Evolutionary conservation across 2,113 vertebrate genomes (phyloP).

Genomic region (Oreochromis tanganicae): DNA sequence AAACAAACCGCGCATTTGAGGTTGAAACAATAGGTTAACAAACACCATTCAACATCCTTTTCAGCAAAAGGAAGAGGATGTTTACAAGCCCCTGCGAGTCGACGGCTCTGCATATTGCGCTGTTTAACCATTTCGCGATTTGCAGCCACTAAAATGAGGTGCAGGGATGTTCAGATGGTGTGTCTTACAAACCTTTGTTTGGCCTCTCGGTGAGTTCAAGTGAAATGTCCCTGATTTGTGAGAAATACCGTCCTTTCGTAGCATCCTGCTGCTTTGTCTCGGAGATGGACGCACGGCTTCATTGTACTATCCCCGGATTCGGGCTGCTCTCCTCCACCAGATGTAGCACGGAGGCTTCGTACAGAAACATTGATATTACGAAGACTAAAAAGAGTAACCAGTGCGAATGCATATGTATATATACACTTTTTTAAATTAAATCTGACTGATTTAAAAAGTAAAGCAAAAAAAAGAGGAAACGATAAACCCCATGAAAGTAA

Average conservation of each 20-base stretch:
- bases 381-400: not conserved
- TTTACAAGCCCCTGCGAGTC: not conserved
- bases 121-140: not conserved
- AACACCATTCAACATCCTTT: not conserved
- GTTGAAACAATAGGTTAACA: not conserved
- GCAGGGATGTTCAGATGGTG: not conserved
- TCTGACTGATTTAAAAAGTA: not conserved
- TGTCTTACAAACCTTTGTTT: conserved; percentile 45
- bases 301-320: conserved; percentile 39
- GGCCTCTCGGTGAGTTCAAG: not conserved
- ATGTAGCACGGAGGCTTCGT: not conserved
- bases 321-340: conserved; percentile 14
- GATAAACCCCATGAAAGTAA: not conserved
- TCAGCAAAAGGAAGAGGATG: not conserved
- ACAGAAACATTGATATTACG: not conserved
- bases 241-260: conserved; percentile 11
- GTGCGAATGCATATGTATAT: not conserved
- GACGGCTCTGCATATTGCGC: not conserved
- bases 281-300: conserved; percentile 43
- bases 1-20: not conserved
- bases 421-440: not conserved
- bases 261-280: conserved; percentile 59
- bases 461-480: not conserved
- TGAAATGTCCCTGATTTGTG: not conserved
- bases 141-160: not conserved